Evolutionary conservation across 2,888 invertebrate species (phyloP), one percentile per base, ranked within the genome.

Genomic region (Zelleria hepariella): DNA sequence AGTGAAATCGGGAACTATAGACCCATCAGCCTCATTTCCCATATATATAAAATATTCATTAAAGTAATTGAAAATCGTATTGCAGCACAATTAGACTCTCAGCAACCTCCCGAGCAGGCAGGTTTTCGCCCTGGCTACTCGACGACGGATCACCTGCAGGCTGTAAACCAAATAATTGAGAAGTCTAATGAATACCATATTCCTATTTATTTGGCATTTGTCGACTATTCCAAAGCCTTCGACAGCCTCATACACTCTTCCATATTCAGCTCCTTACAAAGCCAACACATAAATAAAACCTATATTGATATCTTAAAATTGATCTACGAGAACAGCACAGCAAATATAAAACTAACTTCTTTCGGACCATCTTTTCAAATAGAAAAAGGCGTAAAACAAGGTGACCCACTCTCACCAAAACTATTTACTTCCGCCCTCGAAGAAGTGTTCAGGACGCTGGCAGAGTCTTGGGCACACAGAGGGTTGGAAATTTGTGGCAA

Each of bases 161-260:
- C n/a, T 10, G 5, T 57, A 15, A 57, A 57, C 18, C 51, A 58
- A 21, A 8, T 57, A 7, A 10, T 57, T 4, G 23, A 42, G n/a
- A 57, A 21, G n/a, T 57, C 7, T 18, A 57, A 57, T 3, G 57
- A 57, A 23, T 57, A 10, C 24, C 32, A 57, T 47, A 47, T 42
- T 21, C 20, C 57, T 7, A 32, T 57, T 27, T 26, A 55, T n/a
- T 10, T 55, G 15, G 26, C 55, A 24, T 52, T 52, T 21, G 21
- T 52, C 8, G 18, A 8, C 2, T 42, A 42, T 23, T 15, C 51
- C 21, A 51, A 51, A 21, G 52, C 52, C 21, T 52, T 52, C 20
- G 59, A 59, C 24, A 59, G 54, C 25, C 18, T 59, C 15, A 54
- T 23, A 23, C 53, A 59, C 23, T 24, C 32, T 5, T 53, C 18